Evolutionary conservation across 2,888 invertebrate genomes (phyloP).

Genomic region (Apamea crenata): DNA sequence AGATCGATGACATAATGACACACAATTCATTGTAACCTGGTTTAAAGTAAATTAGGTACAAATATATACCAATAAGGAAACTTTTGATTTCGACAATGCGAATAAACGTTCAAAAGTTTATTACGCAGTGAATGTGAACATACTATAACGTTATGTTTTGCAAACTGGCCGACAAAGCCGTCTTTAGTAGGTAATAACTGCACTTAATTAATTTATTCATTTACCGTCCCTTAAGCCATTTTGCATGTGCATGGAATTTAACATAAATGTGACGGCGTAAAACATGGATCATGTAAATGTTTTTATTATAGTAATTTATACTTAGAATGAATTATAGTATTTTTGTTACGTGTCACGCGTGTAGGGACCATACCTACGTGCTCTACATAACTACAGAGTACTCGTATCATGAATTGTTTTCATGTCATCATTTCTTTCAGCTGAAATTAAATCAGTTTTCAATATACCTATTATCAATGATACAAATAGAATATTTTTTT

Average conservation of each 20-base stretch:
- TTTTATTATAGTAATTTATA: not conserved
- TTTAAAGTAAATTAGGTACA: conserved; percentile 4
- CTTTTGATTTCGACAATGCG: conserved; percentile 2
- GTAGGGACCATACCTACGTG: not conserved
- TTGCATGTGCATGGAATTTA: conserved; percentile 25
- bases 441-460: conserved; percentile 43
- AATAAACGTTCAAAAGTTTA: not conserved
- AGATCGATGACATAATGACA: conserved; percentile 14
- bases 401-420: not conserved
- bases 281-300: not conserved
- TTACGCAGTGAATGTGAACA: not conserved
- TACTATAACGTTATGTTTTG: conserved; percentile 16
- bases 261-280: conserved; percentile 24
- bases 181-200: conserved; percentile 4
- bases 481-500: conserved; percentile 65
- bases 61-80: not conserved
- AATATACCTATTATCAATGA: conserved; percentile 38
- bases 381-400: not conserved
- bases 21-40: conserved; percentile 18
- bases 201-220: conserved; percentile 19
- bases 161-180: conserved; percentile 5
- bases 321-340: not conserved
- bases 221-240: not conserved
- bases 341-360: conserved; percentile 10
- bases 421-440: conserved; percentile 41